Evolutionary conservation across 2,113 vertebrate species (phyloP).

Genomic region (Catagonus wagneri): DNA sequence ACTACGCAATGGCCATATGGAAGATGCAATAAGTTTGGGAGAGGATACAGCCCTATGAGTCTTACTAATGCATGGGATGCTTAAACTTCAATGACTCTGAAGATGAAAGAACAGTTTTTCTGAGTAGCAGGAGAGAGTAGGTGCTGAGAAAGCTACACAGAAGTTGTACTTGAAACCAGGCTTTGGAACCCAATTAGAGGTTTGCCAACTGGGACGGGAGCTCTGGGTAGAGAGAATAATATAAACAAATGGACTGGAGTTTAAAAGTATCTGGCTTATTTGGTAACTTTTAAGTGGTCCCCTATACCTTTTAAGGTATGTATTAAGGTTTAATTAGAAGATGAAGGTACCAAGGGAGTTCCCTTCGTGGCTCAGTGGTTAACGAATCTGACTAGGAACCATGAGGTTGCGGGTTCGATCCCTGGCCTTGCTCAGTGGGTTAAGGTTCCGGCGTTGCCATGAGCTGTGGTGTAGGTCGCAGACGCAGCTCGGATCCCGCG

Average conservation of each 20-base stretch:
- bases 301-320: neutral
- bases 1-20: neutral
- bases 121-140: neutral
- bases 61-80: neutral
- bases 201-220: neutral
- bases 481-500: too few species aligned
- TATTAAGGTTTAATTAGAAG: constrained; percentile 16
- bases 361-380: too few species aligned
- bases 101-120: constrained; percentile 10
- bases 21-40: neutral
- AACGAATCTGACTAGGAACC: too few species aligned
- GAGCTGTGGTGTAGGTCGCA: too few species aligned
- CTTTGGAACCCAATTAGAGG: neutral
- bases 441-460: too few species aligned
- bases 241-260: neutral
- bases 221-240: neutral
- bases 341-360: neutral
- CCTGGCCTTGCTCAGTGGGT: too few species aligned
- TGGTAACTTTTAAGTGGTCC: neutral
- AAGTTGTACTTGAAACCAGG: constrained; percentile 1
- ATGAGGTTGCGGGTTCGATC: too few species aligned
- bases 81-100: neutral
- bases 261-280: constrained; percentile 47
- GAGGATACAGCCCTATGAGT: neutral
- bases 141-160: constrained; percentile 18